Conservation (phyloP, 2,113 vertebrate genomes). For the Excalfactoria chinensis region DNA sequence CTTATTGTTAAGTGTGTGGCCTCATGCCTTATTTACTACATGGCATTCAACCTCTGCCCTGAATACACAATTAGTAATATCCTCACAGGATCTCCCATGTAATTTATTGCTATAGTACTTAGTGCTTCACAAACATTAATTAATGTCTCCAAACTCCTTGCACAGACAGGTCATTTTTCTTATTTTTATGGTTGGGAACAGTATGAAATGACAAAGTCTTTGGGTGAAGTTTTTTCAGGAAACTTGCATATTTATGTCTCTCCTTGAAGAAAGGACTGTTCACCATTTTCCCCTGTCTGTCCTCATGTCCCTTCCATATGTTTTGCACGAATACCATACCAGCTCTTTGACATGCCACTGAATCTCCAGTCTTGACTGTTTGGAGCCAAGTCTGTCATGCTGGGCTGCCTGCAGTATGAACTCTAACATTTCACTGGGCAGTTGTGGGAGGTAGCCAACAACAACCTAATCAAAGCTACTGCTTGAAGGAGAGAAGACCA, state of each 20-base stretch:
- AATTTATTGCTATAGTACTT: conserved; percentile 33
- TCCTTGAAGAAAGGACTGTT: fast-evolving
- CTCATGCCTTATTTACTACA: conserved; percentile 39
- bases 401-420: background rate
- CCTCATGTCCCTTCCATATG: background rate
- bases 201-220: background rate
- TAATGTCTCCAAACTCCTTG: background rate
- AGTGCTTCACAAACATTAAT: conserved; percentile 20
- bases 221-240: background rate
- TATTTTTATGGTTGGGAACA: background rate
- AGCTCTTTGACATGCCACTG: background rate
- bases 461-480: background rate
- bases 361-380: background rate
- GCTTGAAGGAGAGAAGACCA: background rate
- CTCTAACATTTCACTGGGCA: background rate
- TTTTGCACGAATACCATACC: background rate
- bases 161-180: background rate
- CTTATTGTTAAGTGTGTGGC: background rate
- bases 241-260: background rate
- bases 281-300: background rate
- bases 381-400: background rate
- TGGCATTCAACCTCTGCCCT: conserved; percentile 19
- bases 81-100: background rate
- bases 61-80: conserved; percentile 32
- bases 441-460: background rate